These are phyloP conservation scores for Epinephelus cyanopodus DNA, from an alignment of 2,113 vertebrate species.

Conservation along the genomic window DNA sequence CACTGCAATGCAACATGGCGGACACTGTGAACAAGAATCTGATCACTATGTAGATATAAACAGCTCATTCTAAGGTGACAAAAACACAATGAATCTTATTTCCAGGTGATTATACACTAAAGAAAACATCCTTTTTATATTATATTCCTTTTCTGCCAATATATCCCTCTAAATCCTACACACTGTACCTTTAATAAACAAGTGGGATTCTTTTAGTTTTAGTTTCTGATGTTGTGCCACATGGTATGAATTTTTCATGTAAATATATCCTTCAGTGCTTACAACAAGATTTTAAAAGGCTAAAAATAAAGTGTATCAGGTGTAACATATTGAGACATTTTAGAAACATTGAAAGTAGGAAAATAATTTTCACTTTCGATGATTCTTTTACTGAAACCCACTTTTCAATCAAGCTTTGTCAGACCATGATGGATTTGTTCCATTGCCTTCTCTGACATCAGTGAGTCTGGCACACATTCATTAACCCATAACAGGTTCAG, in stretches of 20 bases:
- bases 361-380: neutral
- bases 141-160: no score
- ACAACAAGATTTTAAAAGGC: neutral
- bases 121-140: no score
- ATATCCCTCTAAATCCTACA: no score
- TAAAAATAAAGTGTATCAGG: neutral
- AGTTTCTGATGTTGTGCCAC: neutral
- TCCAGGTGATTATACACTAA: no score
- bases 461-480: neutral
- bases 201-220: neutral
- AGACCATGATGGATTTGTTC: neutral
- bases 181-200: neutral
- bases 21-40: no score
- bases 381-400: neutral
- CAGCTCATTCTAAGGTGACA: no score
- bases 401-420: neutral
- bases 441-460: neutral
- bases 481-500: constrained; percentile 19
- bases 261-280: no score
- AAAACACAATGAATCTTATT: no score
- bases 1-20: no score
- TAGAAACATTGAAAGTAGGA: neutral
- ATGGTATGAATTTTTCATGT: neutral
- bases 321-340: neutral
- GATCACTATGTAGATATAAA: no score